Conservation (phyloP, 2,888 invertebrate genomes). For the Ceratothoa steindachneri region DNA sequence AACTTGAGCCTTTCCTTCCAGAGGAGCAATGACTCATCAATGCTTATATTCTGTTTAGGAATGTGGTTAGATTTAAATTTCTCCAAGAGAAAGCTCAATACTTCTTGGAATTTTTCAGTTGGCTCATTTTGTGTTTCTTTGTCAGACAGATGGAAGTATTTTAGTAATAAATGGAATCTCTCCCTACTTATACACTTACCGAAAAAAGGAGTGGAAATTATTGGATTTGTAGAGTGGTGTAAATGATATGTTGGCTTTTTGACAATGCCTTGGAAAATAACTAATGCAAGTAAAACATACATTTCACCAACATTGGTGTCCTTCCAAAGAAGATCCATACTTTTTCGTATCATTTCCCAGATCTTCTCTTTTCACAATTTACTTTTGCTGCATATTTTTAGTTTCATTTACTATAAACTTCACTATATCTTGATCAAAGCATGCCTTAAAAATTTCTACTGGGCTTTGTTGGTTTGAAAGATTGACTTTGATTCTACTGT, state of each 20-base stretch:
- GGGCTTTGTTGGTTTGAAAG: neutral
- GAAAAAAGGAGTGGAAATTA: neutral
- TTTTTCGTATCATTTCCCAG: constrained; percentile 4
- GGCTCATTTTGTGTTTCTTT: neutral
- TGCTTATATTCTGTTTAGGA: constrained; percentile 15
- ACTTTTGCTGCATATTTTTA: neutral
- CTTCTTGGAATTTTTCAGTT: neutral
- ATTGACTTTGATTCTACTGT: neutral
- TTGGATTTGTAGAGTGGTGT: neutral
- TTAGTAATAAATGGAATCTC: neutral
- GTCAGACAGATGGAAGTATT: constrained; percentile 8
- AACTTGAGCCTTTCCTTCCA: constrained; percentile 22
- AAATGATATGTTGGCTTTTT: neutral
- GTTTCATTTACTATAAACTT: neutral
- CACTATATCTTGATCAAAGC: neutral
- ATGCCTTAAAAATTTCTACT: constrained; percentile 4
- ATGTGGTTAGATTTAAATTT: constrained; percentile 16
- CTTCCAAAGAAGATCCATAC: neutral
- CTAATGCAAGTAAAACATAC: neutral
- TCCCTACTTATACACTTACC: neutral
- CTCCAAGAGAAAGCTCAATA: constrained; percentile 2
- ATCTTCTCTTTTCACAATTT: neutral
- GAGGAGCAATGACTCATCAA: constrained; percentile 27
- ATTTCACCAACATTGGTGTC: neutral
- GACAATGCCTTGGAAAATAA: neutral